Percentiles rank a stretch among this genome's conserved stretches.
Evolutionary conservation across 2,113 vertebrate species (phyloP).

Genomic region (Gnathonemus echidnorhynchus): DNA sequence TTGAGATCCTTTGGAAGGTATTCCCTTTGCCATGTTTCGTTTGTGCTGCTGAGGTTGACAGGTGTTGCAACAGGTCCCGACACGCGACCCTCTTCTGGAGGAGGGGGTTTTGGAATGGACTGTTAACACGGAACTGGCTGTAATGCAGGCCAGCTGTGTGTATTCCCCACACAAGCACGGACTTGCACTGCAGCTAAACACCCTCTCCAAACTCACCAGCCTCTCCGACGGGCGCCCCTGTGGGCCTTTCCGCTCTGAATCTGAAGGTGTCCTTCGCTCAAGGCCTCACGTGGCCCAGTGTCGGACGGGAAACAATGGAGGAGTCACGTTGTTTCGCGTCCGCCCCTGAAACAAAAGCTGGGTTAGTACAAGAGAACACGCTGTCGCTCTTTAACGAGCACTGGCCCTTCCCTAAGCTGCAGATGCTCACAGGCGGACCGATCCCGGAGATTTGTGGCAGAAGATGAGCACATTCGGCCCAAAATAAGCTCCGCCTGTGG

Average conservation of each 20-base stretch:
- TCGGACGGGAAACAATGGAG: background rate
- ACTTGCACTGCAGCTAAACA: background rate
- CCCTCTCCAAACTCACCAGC: background rate
- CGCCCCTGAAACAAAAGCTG: background rate
- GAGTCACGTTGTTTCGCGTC: background rate
- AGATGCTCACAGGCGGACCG: background rate
- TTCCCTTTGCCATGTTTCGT: background rate
- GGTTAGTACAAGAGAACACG: background rate
- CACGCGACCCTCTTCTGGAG: background rate
- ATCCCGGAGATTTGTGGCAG: background rate
- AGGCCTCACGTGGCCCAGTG: background rate
- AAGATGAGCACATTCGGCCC: background rate
- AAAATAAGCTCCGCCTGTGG: background rate
- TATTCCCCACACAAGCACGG: background rate
- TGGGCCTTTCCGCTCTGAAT: background rate
- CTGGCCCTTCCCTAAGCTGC: background rate
- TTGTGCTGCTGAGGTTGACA: background rate
- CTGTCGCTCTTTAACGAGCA: background rate
- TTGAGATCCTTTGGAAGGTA: background rate
- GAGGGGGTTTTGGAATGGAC: background rate
- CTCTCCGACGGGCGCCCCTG: background rate
- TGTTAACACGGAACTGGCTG: background rate
- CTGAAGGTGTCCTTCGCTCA: background rate
- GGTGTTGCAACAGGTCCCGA: background rate
- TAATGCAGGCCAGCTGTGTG: constrained; percentile 13